These are phyloP conservation scores for Dicerorhinus sumatrensis DNA, from an alignment of 2,113 vertebrate genomes.

Conservation along the genomic window DNA sequence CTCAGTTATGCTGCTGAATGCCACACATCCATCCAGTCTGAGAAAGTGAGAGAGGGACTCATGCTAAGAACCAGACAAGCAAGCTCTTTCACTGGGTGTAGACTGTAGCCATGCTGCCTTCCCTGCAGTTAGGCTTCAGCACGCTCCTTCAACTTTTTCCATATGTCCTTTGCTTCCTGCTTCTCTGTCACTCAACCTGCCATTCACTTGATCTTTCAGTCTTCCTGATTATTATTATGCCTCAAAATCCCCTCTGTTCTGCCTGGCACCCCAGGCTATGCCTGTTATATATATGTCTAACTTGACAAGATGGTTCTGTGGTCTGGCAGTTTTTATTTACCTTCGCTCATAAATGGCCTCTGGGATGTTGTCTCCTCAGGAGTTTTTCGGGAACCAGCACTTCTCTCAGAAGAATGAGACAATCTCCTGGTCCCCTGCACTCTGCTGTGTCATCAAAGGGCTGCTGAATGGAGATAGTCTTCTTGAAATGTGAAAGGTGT, in stretches of 20 bases:
- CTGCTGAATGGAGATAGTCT: background rate
- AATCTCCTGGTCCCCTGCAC: background rate
- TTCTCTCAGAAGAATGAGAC: conserved; percentile 25
- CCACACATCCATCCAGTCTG: conserved; percentile 71
- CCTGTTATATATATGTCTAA: conserved; percentile 50
- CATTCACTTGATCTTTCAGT: conserved; percentile 5
- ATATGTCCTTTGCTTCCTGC: background rate
- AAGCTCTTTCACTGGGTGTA: background rate
- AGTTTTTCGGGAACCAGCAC: background rate
- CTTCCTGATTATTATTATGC: conserved; percentile 34
- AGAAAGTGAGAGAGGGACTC: conserved; percentile 45
- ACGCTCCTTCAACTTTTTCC: background rate
- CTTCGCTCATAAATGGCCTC: background rate
- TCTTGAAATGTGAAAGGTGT: background rate
- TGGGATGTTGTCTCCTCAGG: background rate
- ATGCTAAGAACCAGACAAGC: conserved; percentile 58
- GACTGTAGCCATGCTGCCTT: background rate
- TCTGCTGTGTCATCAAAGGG: background rate
- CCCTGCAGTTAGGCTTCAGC: background rate
- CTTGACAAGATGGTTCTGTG: conserved; percentile 54
- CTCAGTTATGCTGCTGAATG: conserved; percentile 62
- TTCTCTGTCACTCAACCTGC: background rate
- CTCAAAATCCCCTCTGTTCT: conserved; percentile 43
- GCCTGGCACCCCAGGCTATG: conserved; percentile 53
- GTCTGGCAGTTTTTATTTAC: conserved; percentile 50